Base-by-base conservation (phyloP, 1,140 invertebrate genomes). In the Caenorhabditis tropicalis region DNA sequence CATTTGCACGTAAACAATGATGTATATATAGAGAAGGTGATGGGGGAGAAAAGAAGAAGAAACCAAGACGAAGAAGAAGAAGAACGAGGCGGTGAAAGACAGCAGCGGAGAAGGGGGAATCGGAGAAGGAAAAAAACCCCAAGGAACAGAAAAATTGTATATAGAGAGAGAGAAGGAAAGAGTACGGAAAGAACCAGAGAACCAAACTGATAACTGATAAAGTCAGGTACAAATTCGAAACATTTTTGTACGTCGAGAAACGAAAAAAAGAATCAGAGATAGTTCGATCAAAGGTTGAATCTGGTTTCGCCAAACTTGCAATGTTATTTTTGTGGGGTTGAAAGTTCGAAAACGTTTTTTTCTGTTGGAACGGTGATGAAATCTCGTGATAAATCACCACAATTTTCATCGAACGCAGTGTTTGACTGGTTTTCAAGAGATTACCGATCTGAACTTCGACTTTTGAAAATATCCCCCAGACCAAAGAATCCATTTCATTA, bases 1-100 rank as follows among this genome's bases (percentile, higher is more conserved):
- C 74, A 79, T 51, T 49, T 48, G 39, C 43, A 79, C 43, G 39
- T 51, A 51, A 48, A 49, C 31, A 79, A 49, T 49, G 39, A 49
- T 49, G 74, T 49, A 79, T 79, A 53, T 31, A 53, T 15, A 3
- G 48, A 79, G 29, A 46, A 80, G 79, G 19, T 12, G 39, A 46
- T 3, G n/a, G n/a, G 79, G 6, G 10, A 58, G 43, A 51, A 48
- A 46, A n/a, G 27, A 4, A 46, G 9, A 80, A 24, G 39, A 31
- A 27, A 49, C 3, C 15, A 29, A 21, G 39, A 49, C 29, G 48
- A 19, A 19, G 5, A 31, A 0, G n/a, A n/a, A n/a, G n/a, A n/a
- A n/a, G n/a, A n/a, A n/a, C n/a, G n/a, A n/a, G n/a, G n/a, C n/a
- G n/a, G n/a, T n/a, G n/a, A n/a, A n/a, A n/a, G n/a, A n/a, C n/a